Base-by-base conservation (phyloP, 2,797 vertebrate species). In the Brotula barbata region DNA sequence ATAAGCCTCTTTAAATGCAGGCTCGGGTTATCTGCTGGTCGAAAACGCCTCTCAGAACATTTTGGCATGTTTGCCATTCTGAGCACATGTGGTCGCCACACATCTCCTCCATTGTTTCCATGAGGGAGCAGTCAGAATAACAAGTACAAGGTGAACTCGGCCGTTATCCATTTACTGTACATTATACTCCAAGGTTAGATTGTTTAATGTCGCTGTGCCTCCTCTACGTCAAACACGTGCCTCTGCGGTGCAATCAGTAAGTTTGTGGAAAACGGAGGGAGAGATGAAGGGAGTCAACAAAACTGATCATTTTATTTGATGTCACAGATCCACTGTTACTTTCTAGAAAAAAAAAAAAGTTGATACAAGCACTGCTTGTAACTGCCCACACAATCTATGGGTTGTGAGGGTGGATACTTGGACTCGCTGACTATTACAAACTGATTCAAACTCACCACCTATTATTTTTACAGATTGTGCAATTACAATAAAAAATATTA, bases 361-460 rank as follows among this genome's bases (percentile, higher is more conserved):
- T 64, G 43, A 47, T 71, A 83, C 84, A 83, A 88, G 82, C 80
- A 43, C 85, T 69, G 84, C 82, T 89, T 75, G 85, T 71, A 79
- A 46, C 31, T 1, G 10, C 66, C 39, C 40, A 77, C 44, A 60
- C 67, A 64, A 63, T 55, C 70, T 55, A 50, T 1, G 28, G 58
- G 54, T 71, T 31, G 37, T 1, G 58, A 66, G 58, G 48, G 64
- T 66, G 43, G 58, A 74, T 63, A 51, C 43, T 73, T 67, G 34
- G 60, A 14, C 42, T 47, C 36, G 25, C 28, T 37, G 33, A 68
- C 66, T 71, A 73, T 58, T 54, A 69, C 50, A 59, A 67, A 28
- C 37, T 41, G 43, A 33, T 55, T 73, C 67, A 76, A 74, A 77
- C 37, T 33, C 59, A 75, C 58, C 67, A 71, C 37, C 47, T 57